A percentile compares a stretch with the other conserved stretches of the same genome.
Conservation (phyloP, 2,888 invertebrate genomes). For the Diabrotica balteata region DNA sequence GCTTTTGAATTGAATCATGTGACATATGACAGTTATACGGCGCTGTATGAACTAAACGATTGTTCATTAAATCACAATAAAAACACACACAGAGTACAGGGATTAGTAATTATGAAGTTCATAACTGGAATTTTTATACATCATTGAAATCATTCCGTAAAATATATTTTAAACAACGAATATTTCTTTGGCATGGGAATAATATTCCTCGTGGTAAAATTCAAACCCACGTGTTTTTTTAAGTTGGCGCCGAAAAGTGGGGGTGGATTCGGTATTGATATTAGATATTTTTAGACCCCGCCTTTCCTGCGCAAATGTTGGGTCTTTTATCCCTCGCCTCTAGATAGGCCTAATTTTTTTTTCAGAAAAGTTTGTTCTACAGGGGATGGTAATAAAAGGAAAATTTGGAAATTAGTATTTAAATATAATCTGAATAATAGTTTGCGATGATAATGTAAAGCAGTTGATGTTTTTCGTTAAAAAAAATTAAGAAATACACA, state of each 20-base stretch:
- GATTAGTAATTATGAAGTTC: neutral
- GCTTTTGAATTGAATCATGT: neutral
- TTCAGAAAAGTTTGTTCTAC: conserved; percentile 29
- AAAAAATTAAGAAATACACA: no score
- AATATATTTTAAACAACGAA: no score
- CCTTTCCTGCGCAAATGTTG: conserved; percentile 45
- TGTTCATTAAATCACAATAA: neutral
- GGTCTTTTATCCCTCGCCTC: conserved; percentile 22
- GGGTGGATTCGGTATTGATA: conserved; percentile 55
- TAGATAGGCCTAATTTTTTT: conserved; percentile 23
- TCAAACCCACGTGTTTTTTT: conserved; percentile 56
- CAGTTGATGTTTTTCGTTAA: no score
- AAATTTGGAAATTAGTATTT: neutral
- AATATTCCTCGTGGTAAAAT: conserved; percentile 7
- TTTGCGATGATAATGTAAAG: no score
- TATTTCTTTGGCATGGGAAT: no score
- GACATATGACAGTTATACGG: neutral
- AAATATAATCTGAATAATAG: no score
- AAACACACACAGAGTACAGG: neutral
- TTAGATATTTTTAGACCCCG: conserved; percentile 54
- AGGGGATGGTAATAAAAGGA: conserved; percentile 4
- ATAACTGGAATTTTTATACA: no score
- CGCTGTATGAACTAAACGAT: neutral
- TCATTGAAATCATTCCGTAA: no score
- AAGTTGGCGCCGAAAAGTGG: conserved; percentile 40